Conservation (phyloP, 1,140 invertebrate genomes). For the Plectrocnemia conspersa region DNA sequence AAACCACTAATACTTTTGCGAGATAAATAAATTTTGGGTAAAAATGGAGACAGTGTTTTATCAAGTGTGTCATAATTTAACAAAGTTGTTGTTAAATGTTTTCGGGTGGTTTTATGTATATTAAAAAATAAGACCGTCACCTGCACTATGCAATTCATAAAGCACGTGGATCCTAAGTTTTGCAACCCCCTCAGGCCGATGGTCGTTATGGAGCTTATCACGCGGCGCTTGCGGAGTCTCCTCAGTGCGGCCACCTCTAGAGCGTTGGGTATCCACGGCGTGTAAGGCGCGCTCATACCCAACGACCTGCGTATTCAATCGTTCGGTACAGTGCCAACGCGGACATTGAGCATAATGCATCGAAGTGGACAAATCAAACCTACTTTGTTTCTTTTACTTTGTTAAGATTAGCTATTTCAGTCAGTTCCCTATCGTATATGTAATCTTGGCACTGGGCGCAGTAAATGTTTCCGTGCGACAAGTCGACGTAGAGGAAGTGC, state of each 20-base stretch:
- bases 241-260: conserved; percentile 67
- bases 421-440: conserved; percentile 74
- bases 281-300: conserved; percentile 66
- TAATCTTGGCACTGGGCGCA: conserved; percentile 91
- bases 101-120: too few relatives aligned
- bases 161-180: conserved; percentile 97
- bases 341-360: too few relatives aligned
- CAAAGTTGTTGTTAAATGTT: conserved; percentile 1
- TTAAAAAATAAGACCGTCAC: too few relatives aligned
- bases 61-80: neutral
- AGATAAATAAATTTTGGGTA: too few relatives aligned
- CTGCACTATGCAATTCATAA: conserved; percentile 98
- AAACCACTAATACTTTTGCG: too few relatives aligned
- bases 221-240: conserved; percentile 69
- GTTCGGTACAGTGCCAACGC: too few relatives aligned
- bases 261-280: conserved; percentile 74
- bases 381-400: conserved; percentile 56
- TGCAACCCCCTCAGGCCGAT: conserved; percentile 88
- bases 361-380: conserved; percentile 37
- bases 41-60: neutral
- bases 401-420: conserved; percentile 56
- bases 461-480: conserved; percentile 84
- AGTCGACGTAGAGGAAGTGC: conserved; percentile 80
- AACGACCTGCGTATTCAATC: conserved; percentile 56
- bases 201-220: conserved; percentile 76